Base-by-base conservation (phyloP, 2,888 invertebrate genomes). In the Latrodectus elegans region DNA sequence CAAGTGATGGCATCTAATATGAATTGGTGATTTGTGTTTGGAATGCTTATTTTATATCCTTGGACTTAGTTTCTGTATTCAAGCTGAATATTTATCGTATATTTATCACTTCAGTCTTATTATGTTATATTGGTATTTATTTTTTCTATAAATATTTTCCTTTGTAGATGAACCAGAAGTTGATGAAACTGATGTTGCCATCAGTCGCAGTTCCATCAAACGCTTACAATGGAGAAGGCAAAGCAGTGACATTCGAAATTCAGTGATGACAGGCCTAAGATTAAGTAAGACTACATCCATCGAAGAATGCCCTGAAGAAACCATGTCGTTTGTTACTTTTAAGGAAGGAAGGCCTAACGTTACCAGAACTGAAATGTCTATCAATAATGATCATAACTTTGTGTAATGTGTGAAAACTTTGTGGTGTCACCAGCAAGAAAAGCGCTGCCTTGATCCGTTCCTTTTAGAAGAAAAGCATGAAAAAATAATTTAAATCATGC, bases 291-390 rank as follows among this genome's bases (percentile, higher is more conserved):
- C 80, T 0, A 72, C 22, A 8, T 49, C 70, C 0, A 15, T 64
- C 3, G 84, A 88, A 4, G 80, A 79, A 9, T 26, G 68, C 1
- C 49, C 75, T 1, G 65, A 70, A n/a, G 84, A 88, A 68, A 71
- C 84, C 10, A 12, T 88, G 22, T 74, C 88, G 15, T 88, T 88
- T 22, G 88, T 88, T 10, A 88, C 88, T 8, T 88, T 88, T 74
- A 83, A 73, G 22, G 88, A 88, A 38, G 88, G 88, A 53, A 71
- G 68, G 22, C 80, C 84, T 15, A 75, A 70, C 14, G 49, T 22
- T 4, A 17, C 70, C n/a, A 53, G 55, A 52, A 53, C 80, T n/a
- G 71, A 55, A 10, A 17, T 60, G 14, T 26, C 65, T 11, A 38
- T 75, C 76, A 65, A n/a, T 22, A 55, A 71, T 51, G 77, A 80